Conservation (phyloP, 2,113 vertebrate genomes). For the Pangasianodon hypophthalmus region DNA sequence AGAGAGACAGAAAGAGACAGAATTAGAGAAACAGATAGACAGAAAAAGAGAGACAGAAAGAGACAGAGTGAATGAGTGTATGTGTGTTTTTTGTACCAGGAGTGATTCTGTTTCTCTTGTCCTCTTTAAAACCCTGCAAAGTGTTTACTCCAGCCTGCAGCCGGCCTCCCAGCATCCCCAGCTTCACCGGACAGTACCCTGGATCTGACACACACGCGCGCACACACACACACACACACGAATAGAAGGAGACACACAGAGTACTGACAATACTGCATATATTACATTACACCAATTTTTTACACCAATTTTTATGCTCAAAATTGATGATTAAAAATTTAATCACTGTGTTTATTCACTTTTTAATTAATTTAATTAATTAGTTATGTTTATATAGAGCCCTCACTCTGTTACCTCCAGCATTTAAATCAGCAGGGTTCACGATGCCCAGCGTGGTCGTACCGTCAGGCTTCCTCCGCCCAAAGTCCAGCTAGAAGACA, state of each 20-base stretch:
- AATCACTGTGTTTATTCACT: not conserved
- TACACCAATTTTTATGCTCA: too few relatives aligned
- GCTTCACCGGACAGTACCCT: slow-evolving; percentile 86
- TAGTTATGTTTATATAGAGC: not conserved
- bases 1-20: not conserved
- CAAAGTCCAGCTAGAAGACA: slow-evolving; percentile 83
- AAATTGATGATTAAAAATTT: not conserved
- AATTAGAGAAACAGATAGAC: not conserved
- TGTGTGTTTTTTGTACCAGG: slow-evolving; percentile 76
- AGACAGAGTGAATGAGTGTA: not conserved
- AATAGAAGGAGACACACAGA: not conserved
- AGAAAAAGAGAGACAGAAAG: not conserved
- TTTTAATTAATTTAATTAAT: not conserved
- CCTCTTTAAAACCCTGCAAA: slow-evolving; percentile 94
- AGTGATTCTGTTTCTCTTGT: slow-evolving; percentile 93
- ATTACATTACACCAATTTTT: not conserved
- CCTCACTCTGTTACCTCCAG: slow-evolving; percentile 77
- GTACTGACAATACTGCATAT: not conserved
- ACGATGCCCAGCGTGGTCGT: slow-evolving; percentile 91
- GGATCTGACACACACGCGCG: slow-evolving; percentile 73
- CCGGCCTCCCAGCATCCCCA: slow-evolving; percentile 89
- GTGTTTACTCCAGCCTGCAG: slow-evolving; percentile 92
- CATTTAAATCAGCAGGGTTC: slow-evolving; percentile 82
- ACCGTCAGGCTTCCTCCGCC: slow-evolving; percentile 86
- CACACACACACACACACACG: not conserved